Conservation (phyloP, 2,797 vertebrate genomes). For the Sebastes diploproa region DNA sequence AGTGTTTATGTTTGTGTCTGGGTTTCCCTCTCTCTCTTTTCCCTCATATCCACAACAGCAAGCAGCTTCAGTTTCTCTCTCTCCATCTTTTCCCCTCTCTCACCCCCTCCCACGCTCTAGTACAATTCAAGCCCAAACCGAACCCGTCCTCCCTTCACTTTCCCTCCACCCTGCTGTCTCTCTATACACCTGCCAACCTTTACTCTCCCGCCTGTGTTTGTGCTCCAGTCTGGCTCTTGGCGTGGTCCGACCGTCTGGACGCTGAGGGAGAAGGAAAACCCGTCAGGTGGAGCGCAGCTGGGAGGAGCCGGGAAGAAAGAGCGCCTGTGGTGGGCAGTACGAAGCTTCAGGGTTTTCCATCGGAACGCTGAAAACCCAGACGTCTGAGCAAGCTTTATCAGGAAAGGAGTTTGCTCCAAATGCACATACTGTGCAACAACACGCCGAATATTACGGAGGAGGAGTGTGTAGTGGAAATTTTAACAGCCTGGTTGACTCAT, state of each 20-base stretch:
- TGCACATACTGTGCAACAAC: conserved; percentile 21
- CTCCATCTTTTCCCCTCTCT: conserved; percentile 15
- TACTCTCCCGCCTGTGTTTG: conserved; percentile 67
- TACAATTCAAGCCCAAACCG: conserved; percentile 30
- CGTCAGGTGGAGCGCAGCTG: conserved; percentile 66
- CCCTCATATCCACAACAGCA: conserved; percentile 67
- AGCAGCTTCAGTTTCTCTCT: conserved; percentile 40
- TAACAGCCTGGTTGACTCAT: background rate
- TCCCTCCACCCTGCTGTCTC: conserved; percentile 29
- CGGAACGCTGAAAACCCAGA: conserved; percentile 57
- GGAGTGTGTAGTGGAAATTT: conserved; percentile 13
- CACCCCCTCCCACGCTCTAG: conserved; percentile 9
- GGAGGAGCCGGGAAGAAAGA: conserved; percentile 68
- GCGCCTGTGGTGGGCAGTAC: conserved; percentile 45
- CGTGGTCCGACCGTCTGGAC: conserved; percentile 57
- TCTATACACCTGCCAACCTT: conserved; percentile 71
- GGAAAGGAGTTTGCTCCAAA: conserved; percentile 55
- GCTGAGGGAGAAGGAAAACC: conserved; percentile 62
- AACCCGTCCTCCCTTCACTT: conserved; percentile 6
- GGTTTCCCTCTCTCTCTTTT: conserved; percentile 58
- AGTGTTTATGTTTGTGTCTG: conserved; percentile 83
- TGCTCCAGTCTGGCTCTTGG: conserved; percentile 70
- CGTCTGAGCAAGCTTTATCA: conserved; percentile 75
- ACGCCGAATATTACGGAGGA: background rate
- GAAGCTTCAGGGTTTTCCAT: conserved; percentile 64